A percentile compares a stretch with the other conserved stretches of the same genome.
Conservation (phyloP, 2,797 vertebrate genomes). For the Sebastes minor region DNA sequence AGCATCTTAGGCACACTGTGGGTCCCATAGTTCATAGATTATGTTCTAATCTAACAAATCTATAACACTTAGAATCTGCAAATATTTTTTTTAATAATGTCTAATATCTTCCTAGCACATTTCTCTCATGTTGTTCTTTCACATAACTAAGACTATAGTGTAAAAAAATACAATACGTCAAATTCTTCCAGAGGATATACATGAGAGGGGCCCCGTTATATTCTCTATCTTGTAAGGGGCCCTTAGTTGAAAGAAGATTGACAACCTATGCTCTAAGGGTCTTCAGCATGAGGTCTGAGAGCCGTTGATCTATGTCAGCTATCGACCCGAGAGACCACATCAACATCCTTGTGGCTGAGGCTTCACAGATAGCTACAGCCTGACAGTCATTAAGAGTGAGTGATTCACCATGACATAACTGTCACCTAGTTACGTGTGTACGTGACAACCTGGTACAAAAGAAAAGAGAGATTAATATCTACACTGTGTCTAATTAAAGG, state of each 20-base stretch:
- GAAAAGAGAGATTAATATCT: not conserved
- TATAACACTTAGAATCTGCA: too few relatives aligned
- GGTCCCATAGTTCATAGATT: not conserved
- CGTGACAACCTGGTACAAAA: not conserved
- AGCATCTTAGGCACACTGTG: not conserved
- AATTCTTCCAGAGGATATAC: too few relatives aligned
- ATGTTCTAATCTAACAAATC: too few relatives aligned
- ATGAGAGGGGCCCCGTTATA: too few relatives aligned
- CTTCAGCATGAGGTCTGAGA: not conserved
- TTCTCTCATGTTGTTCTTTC: too few relatives aligned
- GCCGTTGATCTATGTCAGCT: not conserved
- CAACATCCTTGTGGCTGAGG: not conserved
- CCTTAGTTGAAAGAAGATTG: too few relatives aligned
- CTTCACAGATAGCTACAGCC: not conserved
- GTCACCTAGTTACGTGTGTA: not conserved
- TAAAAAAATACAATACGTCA: too few relatives aligned
- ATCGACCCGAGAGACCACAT: constrained; percentile 12
- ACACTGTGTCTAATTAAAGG: constrained; percentile 7
- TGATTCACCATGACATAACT: constrained; percentile 12
- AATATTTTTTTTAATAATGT: not conserved
- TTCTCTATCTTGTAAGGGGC: too few relatives aligned
- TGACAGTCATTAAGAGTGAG: constrained; percentile 22
- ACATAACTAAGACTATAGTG: too few relatives aligned
- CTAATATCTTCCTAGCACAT: too few relatives aligned
- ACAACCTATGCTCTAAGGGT: not conserved